Conservation (phyloP, 2,888 invertebrate species). For the Hirtodrosophila confusa region DNA sequence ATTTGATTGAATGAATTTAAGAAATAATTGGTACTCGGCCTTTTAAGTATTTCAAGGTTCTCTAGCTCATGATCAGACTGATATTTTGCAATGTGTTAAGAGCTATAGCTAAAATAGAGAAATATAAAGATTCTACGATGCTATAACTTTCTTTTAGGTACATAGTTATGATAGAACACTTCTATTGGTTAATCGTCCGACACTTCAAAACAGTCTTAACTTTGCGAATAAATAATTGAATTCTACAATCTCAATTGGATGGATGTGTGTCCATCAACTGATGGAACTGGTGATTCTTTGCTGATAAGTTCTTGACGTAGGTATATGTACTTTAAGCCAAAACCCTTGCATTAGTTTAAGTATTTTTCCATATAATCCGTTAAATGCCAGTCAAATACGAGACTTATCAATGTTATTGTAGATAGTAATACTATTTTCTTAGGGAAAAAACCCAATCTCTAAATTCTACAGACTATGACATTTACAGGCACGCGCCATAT, state of each 20-base stretch:
- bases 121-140: too few relatives aligned
- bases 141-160: too few relatives aligned
- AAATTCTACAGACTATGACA: neutral
- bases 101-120: too few relatives aligned
- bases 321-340: too few relatives aligned
- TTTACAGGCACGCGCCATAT: slow-evolving; percentile 9
- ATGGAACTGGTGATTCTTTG: neutral
- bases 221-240: neutral
- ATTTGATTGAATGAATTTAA: neutral
- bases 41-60: neutral
- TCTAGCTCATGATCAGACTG: slow-evolving; percentile 3
- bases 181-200: too few relatives aligned
- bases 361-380: too few relatives aligned
- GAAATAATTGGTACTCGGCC: neutral
- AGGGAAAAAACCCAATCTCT: slow-evolving; percentile 11
- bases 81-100: too few relatives aligned
- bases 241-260: neutral
- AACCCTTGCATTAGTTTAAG: too few relatives aligned
- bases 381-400: too few relatives aligned
- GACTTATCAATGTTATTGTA: too few relatives aligned
- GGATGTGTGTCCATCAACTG: slow-evolving; percentile 8
- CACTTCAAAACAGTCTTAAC: neutral
- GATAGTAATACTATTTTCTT: neutral
- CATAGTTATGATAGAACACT: too few relatives aligned
- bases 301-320: too few relatives aligned